These are phyloP conservation scores for Panagrolaimus sp. DNA, from an alignment of 1,140 invertebrate genomes.

Conservation along the genomic window DNA sequence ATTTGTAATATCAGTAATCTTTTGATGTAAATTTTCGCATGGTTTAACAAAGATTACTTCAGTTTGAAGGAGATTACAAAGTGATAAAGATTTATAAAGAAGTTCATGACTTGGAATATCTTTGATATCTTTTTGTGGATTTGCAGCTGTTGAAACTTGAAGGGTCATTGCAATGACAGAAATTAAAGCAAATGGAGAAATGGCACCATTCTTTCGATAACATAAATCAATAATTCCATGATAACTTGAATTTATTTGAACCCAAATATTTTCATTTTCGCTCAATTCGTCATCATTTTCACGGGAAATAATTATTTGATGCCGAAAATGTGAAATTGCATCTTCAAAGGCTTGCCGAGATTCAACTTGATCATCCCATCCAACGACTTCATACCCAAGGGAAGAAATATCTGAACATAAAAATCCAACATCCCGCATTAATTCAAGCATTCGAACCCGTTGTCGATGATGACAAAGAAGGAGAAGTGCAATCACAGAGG, in stretches of 20 bases:
- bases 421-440: slow-evolving; percentile 22
- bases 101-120: not conserved
- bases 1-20: slow-evolving; percentile 7
- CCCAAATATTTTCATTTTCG: not conserved
- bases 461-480: slow-evolving; percentile 31
- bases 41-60: not conserved
- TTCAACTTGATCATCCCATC: slow-evolving; percentile 18
- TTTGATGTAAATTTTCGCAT: slow-evolving; percentile 1
- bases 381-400: slow-evolving; percentile 28
- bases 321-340: slow-evolving; percentile 7
- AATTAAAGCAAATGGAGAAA: slow-evolving; percentile 22
- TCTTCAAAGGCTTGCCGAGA: not conserved
- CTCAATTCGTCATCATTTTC: not conserved
- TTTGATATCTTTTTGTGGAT: too few species aligned
- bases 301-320: not conserved
- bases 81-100: not conserved
- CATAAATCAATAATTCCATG: slow-evolving; percentile 20
- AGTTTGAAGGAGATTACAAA: slow-evolving; percentile 12
- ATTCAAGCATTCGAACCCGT: slow-evolving; percentile 11
- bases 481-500: slow-evolving; percentile 23
- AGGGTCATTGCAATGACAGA: slow-evolving; percentile 19
- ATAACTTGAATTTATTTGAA: not conserved
- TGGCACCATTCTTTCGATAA: slow-evolving; percentile 30
- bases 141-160: too few species aligned
- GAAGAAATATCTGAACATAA: slow-evolving; percentile 23